These are phyloP conservation scores for Danio kyathit DNA, from an alignment of 2,797 vertebrate genomes.

Conservation along the genomic window DNA sequence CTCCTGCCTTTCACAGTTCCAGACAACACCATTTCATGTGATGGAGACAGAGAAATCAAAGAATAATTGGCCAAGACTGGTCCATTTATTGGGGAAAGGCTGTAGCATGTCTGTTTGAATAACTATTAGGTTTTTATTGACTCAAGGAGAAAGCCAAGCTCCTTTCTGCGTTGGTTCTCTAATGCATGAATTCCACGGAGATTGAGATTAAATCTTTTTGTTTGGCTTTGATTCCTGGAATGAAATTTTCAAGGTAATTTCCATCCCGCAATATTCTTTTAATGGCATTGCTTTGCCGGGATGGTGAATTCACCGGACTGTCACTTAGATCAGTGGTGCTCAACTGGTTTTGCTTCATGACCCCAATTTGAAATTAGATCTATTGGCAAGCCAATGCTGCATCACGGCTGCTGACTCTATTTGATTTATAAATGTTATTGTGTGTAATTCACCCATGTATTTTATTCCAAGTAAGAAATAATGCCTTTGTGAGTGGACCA, in stretches of 20 bases:
- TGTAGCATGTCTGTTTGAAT: slow-evolving; percentile 16
- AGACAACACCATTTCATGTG: slow-evolving; percentile 19
- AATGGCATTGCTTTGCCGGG: not conserved
- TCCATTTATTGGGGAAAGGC: not conserved
- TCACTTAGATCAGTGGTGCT: not conserved
- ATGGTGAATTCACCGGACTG: not conserved
- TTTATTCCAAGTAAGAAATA: not conserved
- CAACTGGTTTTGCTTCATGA: slow-evolving; percentile 9
- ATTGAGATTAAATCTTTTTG: slow-evolving; percentile 28
- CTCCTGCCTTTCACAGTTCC: not conserved
- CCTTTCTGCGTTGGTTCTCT: not conserved
- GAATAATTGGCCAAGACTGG: slow-evolving; percentile 8
- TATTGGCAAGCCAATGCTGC: not conserved
- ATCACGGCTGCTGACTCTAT: not conserved
- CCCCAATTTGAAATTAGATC: not conserved
- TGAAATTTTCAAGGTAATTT: not conserved
- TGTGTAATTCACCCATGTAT: not conserved
- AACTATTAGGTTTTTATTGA: slow-evolving; percentile 19
- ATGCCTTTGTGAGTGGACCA: too few species aligned
- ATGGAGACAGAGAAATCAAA: slow-evolving; percentile 14
- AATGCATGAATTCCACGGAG: not conserved
- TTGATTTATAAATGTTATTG: not conserved
- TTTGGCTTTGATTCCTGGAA: slow-evolving; percentile 18
- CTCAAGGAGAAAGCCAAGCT: not conserved
- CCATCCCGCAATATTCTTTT: not conserved